Conservation (phyloP, 2,797 vertebrate genomes). For the Lateolabrax maculatus region DNA sequence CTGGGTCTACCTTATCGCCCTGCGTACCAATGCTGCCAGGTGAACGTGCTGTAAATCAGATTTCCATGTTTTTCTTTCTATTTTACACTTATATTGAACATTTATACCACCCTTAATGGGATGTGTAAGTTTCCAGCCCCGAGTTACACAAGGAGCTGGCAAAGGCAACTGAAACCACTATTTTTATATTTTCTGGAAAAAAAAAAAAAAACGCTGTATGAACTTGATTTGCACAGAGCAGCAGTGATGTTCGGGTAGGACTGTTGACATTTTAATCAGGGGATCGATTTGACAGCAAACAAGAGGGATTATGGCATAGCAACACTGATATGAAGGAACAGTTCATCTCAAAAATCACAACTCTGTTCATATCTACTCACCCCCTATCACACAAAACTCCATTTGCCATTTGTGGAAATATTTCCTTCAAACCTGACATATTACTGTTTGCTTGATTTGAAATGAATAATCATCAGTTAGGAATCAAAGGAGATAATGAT, state of each 20-base stretch:
- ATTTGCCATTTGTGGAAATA: background rate
- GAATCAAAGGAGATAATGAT: background rate
- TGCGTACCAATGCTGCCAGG: background rate
- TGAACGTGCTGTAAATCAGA: slow-evolving; percentile 39
- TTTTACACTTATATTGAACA: slow-evolving; percentile 24
- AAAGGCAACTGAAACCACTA: background rate
- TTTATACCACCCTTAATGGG: slow-evolving; percentile 27
- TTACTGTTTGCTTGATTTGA: background rate
- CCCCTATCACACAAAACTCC: background rate
- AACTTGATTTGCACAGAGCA: slow-evolving; percentile 1
- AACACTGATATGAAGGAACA: slow-evolving; percentile 5
- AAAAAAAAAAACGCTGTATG: background rate
- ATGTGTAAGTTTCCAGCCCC: background rate
- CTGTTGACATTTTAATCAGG: slow-evolving; percentile 29
- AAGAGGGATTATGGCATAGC: slow-evolving; percentile 6
- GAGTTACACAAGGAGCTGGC: background rate
- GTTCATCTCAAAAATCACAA: slow-evolving; percentile 8
- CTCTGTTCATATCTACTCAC: slow-evolving; percentile 8
- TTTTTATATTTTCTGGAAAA: background rate
- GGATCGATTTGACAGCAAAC: slow-evolving; percentile 21
- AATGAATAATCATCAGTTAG: background rate
- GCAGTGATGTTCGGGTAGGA: background rate
- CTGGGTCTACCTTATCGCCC: slow-evolving; percentile 30
- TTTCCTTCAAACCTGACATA: background rate
- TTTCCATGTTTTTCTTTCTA: slow-evolving; percentile 15